Base-by-base conservation (phyloP, 2,797 vertebrate species). In the Acanthis flammea region DNA sequence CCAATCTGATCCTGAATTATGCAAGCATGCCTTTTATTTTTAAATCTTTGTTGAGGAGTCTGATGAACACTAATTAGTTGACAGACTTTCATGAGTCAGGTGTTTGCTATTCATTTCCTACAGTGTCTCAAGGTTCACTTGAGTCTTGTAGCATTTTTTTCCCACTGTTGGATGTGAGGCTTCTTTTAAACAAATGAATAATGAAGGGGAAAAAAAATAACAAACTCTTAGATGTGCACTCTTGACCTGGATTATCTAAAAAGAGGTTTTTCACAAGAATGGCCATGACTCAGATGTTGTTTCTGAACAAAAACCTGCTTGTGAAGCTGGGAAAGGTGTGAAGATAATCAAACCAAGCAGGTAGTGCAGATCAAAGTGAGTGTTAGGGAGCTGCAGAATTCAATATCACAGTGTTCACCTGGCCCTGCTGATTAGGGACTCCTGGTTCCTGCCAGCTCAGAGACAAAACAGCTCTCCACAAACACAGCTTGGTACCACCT, bases 161-260 rank as follows among this genome's bases (percentile, higher is more conserved):
- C 7, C 48, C 19, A 5, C 53, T 86, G 33, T 67, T 90, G 61
- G 50, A 65, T 65, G 31, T 70, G 33, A 86, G 27, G n/a, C 25
- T 92, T 92, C 84, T 90, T 85, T 90, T 28, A 77, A 88, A 70
- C 67, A 55, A 71, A 89, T 21, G 33, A 70, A 60, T 73, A 80
- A 85, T 42, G 71, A 91, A 70, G 53, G 42, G 1, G 1, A 6
- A 42, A 53, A 76, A 77, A 76, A 66, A 37, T 19, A 51, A 19
- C 31, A 37, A 48, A 53, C 37, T 66, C 53, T 65, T 72, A 62
- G 1, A 0, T 54, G 35, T 45, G 54, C 45, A 28, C 47, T 63
- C 70, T 72, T 92, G 82, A 72, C 68, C 42, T 85, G 44, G 75
- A 74, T 90, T 82, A 61, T 66, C 77, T 84, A 85, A 90, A 94